A percentile compares a stretch with the other conserved stretches of the same genome.
These are phyloP conservation scores for Myotis planiceps DNA, from an alignment of 2,797 vertebrate species.

Conservation along the genomic window DNA sequence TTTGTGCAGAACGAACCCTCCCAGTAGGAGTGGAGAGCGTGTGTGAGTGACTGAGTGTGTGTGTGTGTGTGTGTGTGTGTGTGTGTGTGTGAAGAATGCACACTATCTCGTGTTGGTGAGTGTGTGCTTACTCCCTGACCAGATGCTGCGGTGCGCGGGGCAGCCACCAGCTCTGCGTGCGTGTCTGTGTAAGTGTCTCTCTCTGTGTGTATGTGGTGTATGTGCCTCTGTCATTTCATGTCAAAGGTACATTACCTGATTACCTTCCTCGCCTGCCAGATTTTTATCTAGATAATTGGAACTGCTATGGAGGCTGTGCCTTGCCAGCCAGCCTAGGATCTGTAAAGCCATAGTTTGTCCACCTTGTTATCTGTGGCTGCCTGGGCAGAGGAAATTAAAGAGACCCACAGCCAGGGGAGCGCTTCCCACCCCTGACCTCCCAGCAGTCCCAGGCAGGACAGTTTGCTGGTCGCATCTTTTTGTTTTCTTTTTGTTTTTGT, in stretches of 20 bases:
- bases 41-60: slow-evolving; percentile 61
- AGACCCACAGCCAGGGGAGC: slow-evolving; percentile 19
- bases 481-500: background rate
- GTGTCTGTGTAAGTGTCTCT: slow-evolving; percentile 64
- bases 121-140: slow-evolving; percentile 73
- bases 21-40: slow-evolving; percentile 80
- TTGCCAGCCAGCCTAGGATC: slow-evolving; percentile 71
- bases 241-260: slow-evolving; percentile 83
- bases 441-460: slow-evolving; percentile 45
- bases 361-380: slow-evolving; percentile 74
- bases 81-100: slow-evolving; percentile 70
- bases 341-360: slow-evolving; percentile 68
- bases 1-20: slow-evolving; percentile 81
- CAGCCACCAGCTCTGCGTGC: slow-evolving; percentile 75
- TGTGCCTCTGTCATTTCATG: slow-evolving; percentile 74
- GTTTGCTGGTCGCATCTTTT: slow-evolving; percentile 54
- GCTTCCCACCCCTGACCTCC: background rate
- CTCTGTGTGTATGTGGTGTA: slow-evolving; percentile 48
- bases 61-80: slow-evolving; percentile 50
- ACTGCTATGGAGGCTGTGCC: slow-evolving; percentile 77
- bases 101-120: slow-evolving; percentile 73
- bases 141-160: slow-evolving; percentile 79
- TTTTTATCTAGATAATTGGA: slow-evolving; percentile 80
- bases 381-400: slow-evolving; percentile 68
- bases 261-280: slow-evolving; percentile 77